Evolutionary conservation across 2,113 vertebrate species (phyloP).

Genomic region (Salvelinus sp.): DNA sequence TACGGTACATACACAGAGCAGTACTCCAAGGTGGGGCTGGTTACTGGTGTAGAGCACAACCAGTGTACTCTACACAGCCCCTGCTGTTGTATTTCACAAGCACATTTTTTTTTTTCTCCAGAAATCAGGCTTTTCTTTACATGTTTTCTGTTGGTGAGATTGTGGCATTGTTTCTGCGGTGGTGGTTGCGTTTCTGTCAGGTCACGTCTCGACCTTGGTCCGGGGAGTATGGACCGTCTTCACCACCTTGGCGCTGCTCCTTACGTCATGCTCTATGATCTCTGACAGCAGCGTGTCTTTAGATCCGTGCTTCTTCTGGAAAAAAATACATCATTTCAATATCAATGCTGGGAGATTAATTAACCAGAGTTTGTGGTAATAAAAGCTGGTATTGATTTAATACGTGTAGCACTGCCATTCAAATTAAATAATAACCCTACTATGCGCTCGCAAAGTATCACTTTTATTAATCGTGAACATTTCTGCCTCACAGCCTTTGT

Average conservation of each 20-base stretch:
- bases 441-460: too few species aligned
- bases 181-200: background rate
- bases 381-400: background rate
- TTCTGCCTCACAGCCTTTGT: too few species aligned
- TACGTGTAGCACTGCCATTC: background rate
- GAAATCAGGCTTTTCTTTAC: background rate
- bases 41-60: background rate
- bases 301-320: conserved; percentile 78
- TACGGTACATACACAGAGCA: conserved; percentile 3
- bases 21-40: background rate
- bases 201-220: conserved; percentile 80
- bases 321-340: background rate
- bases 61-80: background rate
- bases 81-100: too few species aligned
- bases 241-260: conserved; percentile 72
- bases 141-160: background rate
- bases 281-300: conserved; percentile 81
- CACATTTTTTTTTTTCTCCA: background rate
- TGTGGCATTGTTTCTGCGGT: background rate
- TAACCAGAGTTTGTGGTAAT: background rate
- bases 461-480: too few species aligned
- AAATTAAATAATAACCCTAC: too few species aligned
- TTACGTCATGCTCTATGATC: conserved; percentile 70
- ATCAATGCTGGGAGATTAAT: background rate
- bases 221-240: conserved; percentile 75